phyloP scores from a whole-genome alignment of 2,888 invertebrate species.

The Pachliopta kotzebuea region DNA sequence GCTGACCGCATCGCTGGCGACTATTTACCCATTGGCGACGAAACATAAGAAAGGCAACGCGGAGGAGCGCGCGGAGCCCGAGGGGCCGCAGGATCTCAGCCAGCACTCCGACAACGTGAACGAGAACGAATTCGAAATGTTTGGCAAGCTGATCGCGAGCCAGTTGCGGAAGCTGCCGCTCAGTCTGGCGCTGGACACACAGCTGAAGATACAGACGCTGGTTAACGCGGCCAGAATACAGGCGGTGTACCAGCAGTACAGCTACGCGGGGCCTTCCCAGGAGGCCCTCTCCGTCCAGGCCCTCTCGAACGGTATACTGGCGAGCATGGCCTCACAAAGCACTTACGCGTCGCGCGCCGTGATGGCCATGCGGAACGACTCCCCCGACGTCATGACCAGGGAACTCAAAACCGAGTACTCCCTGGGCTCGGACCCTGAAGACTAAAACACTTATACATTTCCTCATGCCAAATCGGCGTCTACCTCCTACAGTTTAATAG shows the following conservation, averaged over 20 bases:
- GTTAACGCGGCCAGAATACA: slow-evolving; percentile 73
- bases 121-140: slow-evolving; percentile 76
- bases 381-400: slow-evolving; percentile 64
- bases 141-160: slow-evolving; percentile 72
- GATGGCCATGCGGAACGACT: slow-evolving; percentile 57
- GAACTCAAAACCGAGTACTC: slow-evolving; percentile 66
- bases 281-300: slow-evolving; percentile 72
- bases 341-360: slow-evolving; percentile 53
- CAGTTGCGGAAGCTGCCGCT: slow-evolving; percentile 70
- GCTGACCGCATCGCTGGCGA: slow-evolving; percentile 68
- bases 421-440: slow-evolving; percentile 66
- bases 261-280: slow-evolving; percentile 72
- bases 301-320: slow-evolving; percentile 69
- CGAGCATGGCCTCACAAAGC: slow-evolving; percentile 67
- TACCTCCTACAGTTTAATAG: slow-evolving; percentile 13
- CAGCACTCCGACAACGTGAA: slow-evolving; percentile 71
- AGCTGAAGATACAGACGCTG: slow-evolving; percentile 70
- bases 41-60: slow-evolving; percentile 66
- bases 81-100: slow-evolving; percentile 69
- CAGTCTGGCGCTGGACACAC: slow-evolving; percentile 71
- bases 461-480: slow-evolving; percentile 8
- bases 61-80: slow-evolving; percentile 59
- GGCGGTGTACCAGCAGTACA: slow-evolving; percentile 74
- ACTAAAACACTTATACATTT: slow-evolving; percentile 32
- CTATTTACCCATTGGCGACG: slow-evolving; percentile 67